Evolutionary conservation across 2,113 vertebrate genomes (phyloP).

Genomic region (Sisor rabdophorus): DNA sequence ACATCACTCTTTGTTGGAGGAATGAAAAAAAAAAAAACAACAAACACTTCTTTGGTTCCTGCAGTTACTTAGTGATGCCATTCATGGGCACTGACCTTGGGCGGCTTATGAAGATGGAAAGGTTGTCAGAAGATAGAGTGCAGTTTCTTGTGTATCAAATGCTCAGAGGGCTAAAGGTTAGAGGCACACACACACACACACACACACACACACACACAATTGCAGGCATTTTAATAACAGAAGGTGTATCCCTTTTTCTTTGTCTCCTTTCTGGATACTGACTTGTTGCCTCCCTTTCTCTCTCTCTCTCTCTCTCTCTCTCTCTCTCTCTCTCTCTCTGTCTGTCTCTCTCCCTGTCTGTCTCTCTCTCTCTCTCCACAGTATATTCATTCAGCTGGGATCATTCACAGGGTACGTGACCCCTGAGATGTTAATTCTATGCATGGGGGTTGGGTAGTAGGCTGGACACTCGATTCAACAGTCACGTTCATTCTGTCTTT

Average conservation of each 20-base stretch:
- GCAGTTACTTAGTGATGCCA: conserved; percentile 74
- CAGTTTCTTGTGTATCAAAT: conserved; percentile 96
- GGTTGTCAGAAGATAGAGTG: conserved; percentile 84
- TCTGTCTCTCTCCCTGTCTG: too few relatives aligned
- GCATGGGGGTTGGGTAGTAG: conserved; percentile 38
- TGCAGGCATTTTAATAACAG: neutral
- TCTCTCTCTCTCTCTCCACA: conserved; percentile 62
- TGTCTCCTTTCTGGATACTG: neutral
- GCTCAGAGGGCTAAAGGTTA: conserved; percentile 90
- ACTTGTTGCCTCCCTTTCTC: conserved; percentile 16
- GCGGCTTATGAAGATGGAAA: conserved; percentile 78
- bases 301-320: too few relatives aligned
- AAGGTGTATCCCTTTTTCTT: conserved; percentile 16
- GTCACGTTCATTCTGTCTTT: conserved; percentile 35
- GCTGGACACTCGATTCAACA: conserved; percentile 45
- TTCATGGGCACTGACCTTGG: conserved; percentile 78
- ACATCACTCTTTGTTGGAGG: neutral
- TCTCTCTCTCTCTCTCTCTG: too few relatives aligned
- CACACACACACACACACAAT: too few relatives aligned
- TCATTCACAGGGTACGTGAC: conserved; percentile 91
- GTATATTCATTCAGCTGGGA: conserved; percentile 95
- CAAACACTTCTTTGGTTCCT: neutral
- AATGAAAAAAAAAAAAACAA: too few relatives aligned
- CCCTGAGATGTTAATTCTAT: conserved; percentile 45
- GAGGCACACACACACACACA: neutral